phyloP scores from a whole-genome alignment of 64 coral and sea anemone genomes.

The Anthopleura sola region DNA sequence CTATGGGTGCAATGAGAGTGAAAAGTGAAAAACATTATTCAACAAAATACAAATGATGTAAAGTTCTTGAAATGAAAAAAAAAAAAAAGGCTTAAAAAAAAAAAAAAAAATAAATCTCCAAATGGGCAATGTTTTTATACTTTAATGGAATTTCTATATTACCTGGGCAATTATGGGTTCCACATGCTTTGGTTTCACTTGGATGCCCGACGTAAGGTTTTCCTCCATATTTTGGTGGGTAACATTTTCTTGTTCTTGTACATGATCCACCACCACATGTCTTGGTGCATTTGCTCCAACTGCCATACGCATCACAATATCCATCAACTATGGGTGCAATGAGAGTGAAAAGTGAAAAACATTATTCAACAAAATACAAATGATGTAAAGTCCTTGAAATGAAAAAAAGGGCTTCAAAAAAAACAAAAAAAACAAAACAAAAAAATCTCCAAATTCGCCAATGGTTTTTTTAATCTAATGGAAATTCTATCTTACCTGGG shows the following conservation, averaged over 20 bases:
- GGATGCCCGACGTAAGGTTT: not conserved
- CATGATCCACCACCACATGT: not conserved
- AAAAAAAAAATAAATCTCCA: too few species aligned
- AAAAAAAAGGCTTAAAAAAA: too few species aligned
- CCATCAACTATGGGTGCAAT: not conserved
- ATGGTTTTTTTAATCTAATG: too few species aligned
- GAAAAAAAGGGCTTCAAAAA: too few species aligned
- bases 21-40: not conserved
- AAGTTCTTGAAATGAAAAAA: too few species aligned
- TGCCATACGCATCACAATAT: not conserved
- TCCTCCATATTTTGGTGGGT: not conserved
- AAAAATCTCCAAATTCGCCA: too few species aligned
- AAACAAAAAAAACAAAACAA: too few species aligned
- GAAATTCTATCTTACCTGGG: not conserved
- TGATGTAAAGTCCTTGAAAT: too few species aligned
- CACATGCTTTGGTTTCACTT: not conserved
- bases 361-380: too few species aligned
- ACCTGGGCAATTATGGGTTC: constrained; percentile 22
- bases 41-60: not conserved
- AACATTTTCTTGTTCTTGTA: not conserved
- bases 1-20: too few species aligned
- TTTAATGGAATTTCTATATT: not conserved
- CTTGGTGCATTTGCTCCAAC: not conserved
- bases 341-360: too few species aligned
- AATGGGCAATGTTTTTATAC: too few species aligned